Conservation (phyloP, 2,888 invertebrate genomes). For the Caenorhabditis macrosperma region DNA sequence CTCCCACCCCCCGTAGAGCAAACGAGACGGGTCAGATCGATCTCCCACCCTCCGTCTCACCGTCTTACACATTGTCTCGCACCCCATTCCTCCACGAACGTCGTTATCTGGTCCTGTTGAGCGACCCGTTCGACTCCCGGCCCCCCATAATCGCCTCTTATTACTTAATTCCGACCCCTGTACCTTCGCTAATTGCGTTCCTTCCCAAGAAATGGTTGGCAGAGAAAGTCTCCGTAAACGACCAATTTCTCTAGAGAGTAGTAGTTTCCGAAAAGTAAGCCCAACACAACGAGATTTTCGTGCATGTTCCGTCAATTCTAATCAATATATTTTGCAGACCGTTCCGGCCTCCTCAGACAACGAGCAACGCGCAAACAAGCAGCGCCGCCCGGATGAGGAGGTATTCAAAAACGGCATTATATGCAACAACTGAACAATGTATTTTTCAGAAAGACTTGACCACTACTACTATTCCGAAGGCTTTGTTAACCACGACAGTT, state of each 20-base stretch:
- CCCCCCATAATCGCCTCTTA: too few species aligned
- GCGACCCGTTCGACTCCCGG: background rate
- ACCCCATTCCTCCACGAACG: background rate
- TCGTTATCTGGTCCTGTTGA: background rate
- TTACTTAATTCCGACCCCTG: background rate
- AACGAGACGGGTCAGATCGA: background rate
- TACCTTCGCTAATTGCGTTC: too few species aligned
- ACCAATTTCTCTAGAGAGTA: too few species aligned
- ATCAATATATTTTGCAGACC: slow-evolving; percentile 31
- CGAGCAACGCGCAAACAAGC: slow-evolving; percentile 61
- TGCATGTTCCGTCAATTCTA: too few species aligned
- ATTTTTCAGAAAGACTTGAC: slow-evolving; percentile 32
- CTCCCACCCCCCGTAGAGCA: background rate
- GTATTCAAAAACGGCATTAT: slow-evolving; percentile 7
- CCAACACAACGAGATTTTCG: too few species aligned
- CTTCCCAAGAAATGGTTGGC: too few species aligned
- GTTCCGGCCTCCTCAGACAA: slow-evolving; percentile 19
- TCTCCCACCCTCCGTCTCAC: background rate
- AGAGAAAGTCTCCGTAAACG: too few species aligned
- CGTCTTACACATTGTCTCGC: background rate
- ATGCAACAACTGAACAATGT: background rate
- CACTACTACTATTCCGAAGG: slow-evolving; percentile 4
- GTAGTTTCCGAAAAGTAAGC: too few species aligned
- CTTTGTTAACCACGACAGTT: slow-evolving; percentile 29
- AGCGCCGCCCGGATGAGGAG: slow-evolving; percentile 66